These are phyloP conservation scores for Harmothoe impar DNA, from an alignment of 2,888 invertebrate species.

Conservation along the genomic window DNA sequence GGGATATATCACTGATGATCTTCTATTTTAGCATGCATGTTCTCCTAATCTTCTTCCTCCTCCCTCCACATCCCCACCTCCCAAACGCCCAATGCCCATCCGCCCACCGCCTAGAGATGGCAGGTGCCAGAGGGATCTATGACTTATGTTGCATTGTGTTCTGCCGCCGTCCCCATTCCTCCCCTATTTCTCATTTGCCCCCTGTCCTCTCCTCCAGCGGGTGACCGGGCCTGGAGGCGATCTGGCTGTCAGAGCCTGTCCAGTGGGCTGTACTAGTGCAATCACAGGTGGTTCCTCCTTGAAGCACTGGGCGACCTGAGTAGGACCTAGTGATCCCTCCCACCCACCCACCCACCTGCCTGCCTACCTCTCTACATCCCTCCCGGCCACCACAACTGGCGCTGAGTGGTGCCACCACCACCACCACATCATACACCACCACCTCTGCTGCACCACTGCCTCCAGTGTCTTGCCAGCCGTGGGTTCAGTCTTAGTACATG, in stretches of 20 bases:
- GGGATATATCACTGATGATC: too few species aligned
- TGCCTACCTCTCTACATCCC: background rate
- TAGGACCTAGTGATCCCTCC: background rate
- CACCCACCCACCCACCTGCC: background rate
- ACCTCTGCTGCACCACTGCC: background rate
- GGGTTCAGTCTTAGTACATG: background rate
- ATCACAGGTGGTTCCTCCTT: background rate
- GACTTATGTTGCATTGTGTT: too few species aligned
- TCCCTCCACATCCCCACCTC: too few species aligned
- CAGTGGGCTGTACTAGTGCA: background rate
- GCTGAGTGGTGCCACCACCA: background rate
- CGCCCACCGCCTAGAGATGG: too few species aligned
- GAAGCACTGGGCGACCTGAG: background rate
- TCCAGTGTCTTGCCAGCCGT: background rate
- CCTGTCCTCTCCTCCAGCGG: background rate
- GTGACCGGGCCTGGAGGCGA: too few species aligned
- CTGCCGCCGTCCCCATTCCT: too few species aligned
- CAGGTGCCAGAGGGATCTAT: too few species aligned
- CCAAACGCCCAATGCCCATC: too few species aligned
- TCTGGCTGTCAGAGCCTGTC: too few species aligned
- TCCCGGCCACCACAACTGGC: background rate
- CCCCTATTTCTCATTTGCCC: background rate
- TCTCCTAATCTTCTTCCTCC: too few species aligned
- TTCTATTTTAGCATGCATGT: too few species aligned
- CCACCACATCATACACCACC: slow-evolving; percentile 41